These are phyloP conservation scores for Dromius quadrimaculatus DNA, from an alignment of 2,888 invertebrate genomes.

Conservation along the genomic window DNA sequence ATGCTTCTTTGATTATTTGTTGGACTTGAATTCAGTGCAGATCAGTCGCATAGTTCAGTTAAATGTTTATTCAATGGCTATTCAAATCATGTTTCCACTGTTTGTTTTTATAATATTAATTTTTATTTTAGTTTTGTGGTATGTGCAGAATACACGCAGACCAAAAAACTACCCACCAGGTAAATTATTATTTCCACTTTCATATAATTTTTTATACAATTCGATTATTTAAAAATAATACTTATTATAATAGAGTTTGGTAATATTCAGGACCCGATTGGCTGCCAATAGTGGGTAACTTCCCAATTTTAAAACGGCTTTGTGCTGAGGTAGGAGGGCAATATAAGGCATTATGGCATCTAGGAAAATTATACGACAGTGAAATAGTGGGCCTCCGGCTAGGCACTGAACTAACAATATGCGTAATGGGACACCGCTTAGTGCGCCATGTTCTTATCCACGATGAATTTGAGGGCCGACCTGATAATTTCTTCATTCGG, in stretches of 20 bases:
- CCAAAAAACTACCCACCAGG: slow-evolving; percentile 60
- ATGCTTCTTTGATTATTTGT: not conserved
- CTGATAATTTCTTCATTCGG: slow-evolving; percentile 74
- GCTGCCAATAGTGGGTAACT: slow-evolving; percentile 66
- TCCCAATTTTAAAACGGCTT: slow-evolving; percentile 62
- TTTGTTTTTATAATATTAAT: no score
- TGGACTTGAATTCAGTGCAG: not conserved
- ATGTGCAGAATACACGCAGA: slow-evolving; percentile 50
- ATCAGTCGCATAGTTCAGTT: not conserved
- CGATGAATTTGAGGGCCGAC: slow-evolving; percentile 75
- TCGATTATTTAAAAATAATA: no score
- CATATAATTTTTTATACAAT: not conserved
- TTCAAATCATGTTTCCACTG: no score
- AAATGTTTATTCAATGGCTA: not conserved
- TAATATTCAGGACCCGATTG: slow-evolving; percentile 66
- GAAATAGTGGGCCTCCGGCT: slow-evolving; percentile 72
- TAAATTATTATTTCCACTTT: slow-evolving; percentile 43
- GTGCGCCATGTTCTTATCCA: slow-evolving; percentile 69
- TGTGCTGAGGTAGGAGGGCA: slow-evolving; percentile 66
- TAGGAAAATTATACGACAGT: slow-evolving; percentile 68
- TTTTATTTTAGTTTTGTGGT: not conserved
- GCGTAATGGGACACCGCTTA: slow-evolving; percentile 69
- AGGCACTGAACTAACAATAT: slow-evolving; percentile 69
- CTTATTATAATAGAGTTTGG: no score
- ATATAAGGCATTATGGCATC: slow-evolving; percentile 68